phyloP scores from a whole-genome alignment of 2,888 invertebrate genomes.

The Melolontha melolontha region DNA sequence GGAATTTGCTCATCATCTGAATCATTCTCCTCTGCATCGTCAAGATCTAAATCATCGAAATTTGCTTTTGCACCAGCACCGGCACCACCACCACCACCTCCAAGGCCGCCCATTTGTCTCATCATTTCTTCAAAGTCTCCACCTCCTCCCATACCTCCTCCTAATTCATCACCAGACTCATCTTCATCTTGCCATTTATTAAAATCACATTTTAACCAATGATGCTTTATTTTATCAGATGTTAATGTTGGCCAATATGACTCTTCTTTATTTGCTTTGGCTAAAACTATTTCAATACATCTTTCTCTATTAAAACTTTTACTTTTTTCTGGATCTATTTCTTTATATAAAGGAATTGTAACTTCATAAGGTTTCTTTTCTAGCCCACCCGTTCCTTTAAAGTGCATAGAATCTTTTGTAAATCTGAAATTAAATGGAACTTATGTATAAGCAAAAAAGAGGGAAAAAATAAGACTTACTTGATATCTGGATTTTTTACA shows the following conservation, averaged over 20 bases:
- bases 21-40: conserved; percentile 69
- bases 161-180: conserved; percentile 87
- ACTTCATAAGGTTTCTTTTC: conserved; percentile 90
- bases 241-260: conserved; percentile 91
- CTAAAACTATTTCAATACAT: conserved; percentile 80
- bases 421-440: conserved; percentile 65
- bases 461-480: conserved; percentile 62
- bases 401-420: conserved; percentile 79
- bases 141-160: conserved; percentile 64
- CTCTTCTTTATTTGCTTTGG: conserved; percentile 74
- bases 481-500: conserved; percentile 86
- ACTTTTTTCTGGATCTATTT: conserved; percentile 85
- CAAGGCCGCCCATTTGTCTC: conserved; percentile 76
- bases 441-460: conserved; percentile 20
- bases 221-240: conserved; percentile 87
- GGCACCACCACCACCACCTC: conserved; percentile 65
- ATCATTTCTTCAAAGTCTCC: conserved; percentile 79
- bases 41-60: conserved; percentile 79
- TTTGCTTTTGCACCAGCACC: conserved; percentile 73
- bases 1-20: conserved; percentile 86
- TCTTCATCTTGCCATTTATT: conserved; percentile 98
- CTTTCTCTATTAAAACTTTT: conserved; percentile 78
- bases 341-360: conserved; percentile 85
- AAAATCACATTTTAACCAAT: conserved; percentile 97
- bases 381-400: conserved; percentile 87